These are phyloP conservation scores for Lasioglossum albipes DNA, from an alignment of 1,140 invertebrate species.

Conservation along the genomic window DNA sequence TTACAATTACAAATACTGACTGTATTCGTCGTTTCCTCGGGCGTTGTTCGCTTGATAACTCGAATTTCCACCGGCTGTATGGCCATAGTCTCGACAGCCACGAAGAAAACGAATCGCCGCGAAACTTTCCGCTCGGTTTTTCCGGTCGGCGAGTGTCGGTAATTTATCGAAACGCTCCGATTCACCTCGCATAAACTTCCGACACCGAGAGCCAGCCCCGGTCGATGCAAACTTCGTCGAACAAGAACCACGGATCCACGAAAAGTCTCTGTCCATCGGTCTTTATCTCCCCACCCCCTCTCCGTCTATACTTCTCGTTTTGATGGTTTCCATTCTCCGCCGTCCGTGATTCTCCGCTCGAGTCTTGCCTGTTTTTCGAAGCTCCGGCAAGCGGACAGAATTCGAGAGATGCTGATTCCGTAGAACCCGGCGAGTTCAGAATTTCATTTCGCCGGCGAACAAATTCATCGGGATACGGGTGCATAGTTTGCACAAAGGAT, in stretches of 20 bases:
- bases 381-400: background rate
- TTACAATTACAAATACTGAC: too few species aligned
- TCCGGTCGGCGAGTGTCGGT: slow-evolving; percentile 3
- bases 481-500: slow-evolving; percentile 22
- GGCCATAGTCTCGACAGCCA: background rate
- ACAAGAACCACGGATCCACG: slow-evolving; percentile 1
- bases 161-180: slow-evolving; percentile 15
- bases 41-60: background rate
- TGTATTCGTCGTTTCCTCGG: background rate
- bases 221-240: background rate
- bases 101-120: background rate
- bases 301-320: too few species aligned
- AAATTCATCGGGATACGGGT: slow-evolving; percentile 31
- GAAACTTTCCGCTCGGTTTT: background rate
- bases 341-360: background rate
- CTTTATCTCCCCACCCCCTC: background rate
- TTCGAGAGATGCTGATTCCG: slow-evolving; percentile 1
- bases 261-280: background rate
- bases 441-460: slow-evolving; percentile 14
- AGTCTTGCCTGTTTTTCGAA: background rate
- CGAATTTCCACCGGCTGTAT: background rate
- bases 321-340: background rate
- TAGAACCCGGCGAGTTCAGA: background rate
- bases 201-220: background rate
- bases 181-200: slow-evolving; percentile 15